A percentile compares a stretch with the other conserved stretches of the same genome.
phyloP scores from a whole-genome alignment of 2,113 vertebrate species.

The Microcebus ravelobensis region DNA sequence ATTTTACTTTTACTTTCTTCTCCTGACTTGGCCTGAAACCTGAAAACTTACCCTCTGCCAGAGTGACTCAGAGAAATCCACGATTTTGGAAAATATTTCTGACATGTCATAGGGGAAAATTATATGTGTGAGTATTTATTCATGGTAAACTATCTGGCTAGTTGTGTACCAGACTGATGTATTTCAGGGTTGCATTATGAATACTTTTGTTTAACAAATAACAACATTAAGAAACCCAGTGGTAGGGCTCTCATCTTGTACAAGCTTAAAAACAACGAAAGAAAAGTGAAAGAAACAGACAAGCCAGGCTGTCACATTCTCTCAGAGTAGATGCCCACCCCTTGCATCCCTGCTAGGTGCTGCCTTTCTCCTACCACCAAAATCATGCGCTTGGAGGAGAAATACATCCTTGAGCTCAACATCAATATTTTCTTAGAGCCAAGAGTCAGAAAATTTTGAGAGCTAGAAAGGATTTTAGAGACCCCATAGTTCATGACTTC shows the following conservation, averaged over 20 bases:
- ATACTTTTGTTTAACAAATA: constrained; percentile 39
- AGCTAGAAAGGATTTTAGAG: neutral
- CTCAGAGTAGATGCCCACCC: accelerated
- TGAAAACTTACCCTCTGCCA: neutral
- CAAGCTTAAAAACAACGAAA: neutral
- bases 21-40: neutral
- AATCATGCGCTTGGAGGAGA: neutral
- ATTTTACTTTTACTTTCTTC: constrained; percentile 31
- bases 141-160: neutral
- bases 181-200: neutral
- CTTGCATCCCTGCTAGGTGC: accelerated
- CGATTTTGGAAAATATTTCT: neutral
- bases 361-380: neutral
- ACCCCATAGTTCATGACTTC: neutral
- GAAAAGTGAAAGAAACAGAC: neutral
- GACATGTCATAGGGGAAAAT: neutral
- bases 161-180: neutral
- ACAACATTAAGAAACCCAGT: neutral
- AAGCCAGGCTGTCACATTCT: neutral
- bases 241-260: neutral
- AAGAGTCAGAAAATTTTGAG: neutral
- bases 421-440: neutral
- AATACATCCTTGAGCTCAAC: neutral
- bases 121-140: neutral
- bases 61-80: neutral